phyloP scores from a whole-genome alignment of 2,888 invertebrate species.

The Pammene aurita region DNA sequence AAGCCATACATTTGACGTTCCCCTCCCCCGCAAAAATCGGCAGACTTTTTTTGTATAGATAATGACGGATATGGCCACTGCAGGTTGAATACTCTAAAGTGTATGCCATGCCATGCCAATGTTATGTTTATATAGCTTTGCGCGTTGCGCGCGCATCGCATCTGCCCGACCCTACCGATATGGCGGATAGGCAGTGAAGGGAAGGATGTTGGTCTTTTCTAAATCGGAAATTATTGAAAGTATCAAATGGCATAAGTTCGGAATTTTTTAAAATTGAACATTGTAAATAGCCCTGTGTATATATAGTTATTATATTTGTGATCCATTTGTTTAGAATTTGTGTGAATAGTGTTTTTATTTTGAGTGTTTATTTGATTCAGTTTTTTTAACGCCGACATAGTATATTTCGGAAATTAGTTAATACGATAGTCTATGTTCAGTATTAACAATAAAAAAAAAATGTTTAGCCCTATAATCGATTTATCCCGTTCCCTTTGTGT shows the following conservation, averaged over 20 bases:
- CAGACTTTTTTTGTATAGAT: too few species aligned
- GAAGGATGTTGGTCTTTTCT: conserved; percentile 81
- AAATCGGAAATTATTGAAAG: conserved; percentile 85
- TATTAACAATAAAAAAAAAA: conserved; percentile 51
- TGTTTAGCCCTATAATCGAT: conserved; percentile 53
- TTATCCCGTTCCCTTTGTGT: conserved; percentile 79
- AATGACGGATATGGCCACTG: too few species aligned
- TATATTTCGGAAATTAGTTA: conserved; percentile 73
- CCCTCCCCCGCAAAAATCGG: too few species aligned
- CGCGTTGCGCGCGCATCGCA: conserved; percentile 83
- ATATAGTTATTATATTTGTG: conserved; percentile 89
- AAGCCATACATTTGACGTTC: too few species aligned
- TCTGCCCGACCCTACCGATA: conserved; percentile 81
- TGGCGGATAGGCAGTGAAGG: conserved; percentile 81
- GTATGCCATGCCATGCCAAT: conserved; percentile 32
- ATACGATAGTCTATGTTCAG: conserved; percentile 65
- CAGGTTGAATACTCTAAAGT: too few species aligned
- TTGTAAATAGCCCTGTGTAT: conserved; percentile 89
- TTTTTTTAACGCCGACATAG: conserved; percentile 84
- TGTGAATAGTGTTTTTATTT: conserved; percentile 85
- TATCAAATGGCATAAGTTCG: conserved; percentile 87
- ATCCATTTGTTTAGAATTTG: conserved; percentile 83
- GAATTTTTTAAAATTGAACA: conserved; percentile 86
- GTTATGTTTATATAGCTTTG: conserved; percentile 79
- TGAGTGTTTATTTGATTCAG: conserved; percentile 83